phyloP scores from a whole-genome alignment of 2,888 invertebrate species.

The Tenthredo mesomela region DNA sequence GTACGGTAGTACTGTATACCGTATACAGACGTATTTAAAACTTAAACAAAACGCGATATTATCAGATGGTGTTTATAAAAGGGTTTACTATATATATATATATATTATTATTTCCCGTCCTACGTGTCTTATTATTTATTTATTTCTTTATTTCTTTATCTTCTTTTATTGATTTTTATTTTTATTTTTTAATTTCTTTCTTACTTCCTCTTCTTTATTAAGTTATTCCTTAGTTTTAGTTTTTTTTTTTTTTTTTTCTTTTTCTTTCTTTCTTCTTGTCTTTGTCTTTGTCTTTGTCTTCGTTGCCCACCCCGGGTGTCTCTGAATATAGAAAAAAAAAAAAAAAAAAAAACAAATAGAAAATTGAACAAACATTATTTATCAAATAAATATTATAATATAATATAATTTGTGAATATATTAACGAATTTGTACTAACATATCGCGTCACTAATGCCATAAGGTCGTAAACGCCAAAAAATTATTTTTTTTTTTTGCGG shows the following conservation, averaged over 20 bases:
- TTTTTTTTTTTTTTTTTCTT: neutral
- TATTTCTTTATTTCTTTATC: no score
- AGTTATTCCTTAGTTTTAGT: neutral
- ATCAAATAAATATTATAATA: no score
- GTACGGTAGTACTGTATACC: neutral
- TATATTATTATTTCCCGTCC: neutral
- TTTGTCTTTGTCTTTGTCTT: constrained; percentile 20
- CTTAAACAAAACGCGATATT: neutral
- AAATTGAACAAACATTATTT: neutral
- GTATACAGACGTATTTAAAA: neutral
- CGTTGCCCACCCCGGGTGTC: constrained; percentile 25
- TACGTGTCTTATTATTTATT: neutral
- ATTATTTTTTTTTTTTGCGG: no score
- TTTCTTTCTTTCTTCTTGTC: neutral
- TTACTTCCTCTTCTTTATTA: neutral
- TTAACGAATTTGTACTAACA: no score
- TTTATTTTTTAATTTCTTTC: no score
- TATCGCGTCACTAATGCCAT: no score
- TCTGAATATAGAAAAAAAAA: neutral
- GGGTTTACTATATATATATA: neutral
- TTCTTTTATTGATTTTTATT: no score
- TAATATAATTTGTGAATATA: no score
- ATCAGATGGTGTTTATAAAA: neutral
- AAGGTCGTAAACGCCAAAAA: no score
- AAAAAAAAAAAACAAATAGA: no score